Percentiles rank a stretch among this genome's conserved stretches.
Evolutionary conservation across 2,113 vertebrate species (phyloP).

Genomic region (Thermophis baileyi): DNA sequence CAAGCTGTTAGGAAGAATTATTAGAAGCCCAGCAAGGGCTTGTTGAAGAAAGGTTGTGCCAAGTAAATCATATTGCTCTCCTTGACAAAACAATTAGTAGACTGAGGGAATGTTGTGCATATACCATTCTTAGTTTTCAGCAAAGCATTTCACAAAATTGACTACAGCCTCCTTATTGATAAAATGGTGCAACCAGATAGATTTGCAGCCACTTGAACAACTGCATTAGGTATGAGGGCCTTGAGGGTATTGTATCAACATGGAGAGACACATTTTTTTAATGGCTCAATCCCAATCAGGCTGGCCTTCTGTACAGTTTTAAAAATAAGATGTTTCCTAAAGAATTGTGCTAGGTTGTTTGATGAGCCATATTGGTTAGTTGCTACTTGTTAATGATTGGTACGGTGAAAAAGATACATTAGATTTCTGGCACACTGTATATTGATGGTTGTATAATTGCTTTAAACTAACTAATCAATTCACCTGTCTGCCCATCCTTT

Average conservation of each 20-base stretch:
- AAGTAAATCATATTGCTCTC: not conserved
- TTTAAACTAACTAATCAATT: not conserved
- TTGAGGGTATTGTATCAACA: not conserved
- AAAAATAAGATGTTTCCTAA: not conserved
- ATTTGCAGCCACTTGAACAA: not conserved
- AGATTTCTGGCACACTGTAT: not conserved
- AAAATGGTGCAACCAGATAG: not conserved
- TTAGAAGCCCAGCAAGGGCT: not conserved
- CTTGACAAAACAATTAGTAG: not conserved
- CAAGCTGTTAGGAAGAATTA: not conserved
- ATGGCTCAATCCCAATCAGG: not conserved
- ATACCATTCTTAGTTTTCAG: not conserved
- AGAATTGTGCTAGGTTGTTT: not conserved
- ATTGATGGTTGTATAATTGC: not conserved
- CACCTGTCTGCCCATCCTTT: not conserved
- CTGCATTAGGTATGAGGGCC: not conserved
- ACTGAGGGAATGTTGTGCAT: not conserved
- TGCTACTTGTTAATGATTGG: not conserved
- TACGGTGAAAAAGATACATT: not conserved
- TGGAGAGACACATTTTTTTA: not conserved
- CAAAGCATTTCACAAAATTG: not conserved
- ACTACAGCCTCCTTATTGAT: not conserved
- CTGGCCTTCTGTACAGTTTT: not conserved
- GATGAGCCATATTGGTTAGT: not conserved
- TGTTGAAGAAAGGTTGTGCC: not conserved